Conservation (phyloP, 2,888 invertebrate genomes). For the Prenolepis imparis region DNA sequence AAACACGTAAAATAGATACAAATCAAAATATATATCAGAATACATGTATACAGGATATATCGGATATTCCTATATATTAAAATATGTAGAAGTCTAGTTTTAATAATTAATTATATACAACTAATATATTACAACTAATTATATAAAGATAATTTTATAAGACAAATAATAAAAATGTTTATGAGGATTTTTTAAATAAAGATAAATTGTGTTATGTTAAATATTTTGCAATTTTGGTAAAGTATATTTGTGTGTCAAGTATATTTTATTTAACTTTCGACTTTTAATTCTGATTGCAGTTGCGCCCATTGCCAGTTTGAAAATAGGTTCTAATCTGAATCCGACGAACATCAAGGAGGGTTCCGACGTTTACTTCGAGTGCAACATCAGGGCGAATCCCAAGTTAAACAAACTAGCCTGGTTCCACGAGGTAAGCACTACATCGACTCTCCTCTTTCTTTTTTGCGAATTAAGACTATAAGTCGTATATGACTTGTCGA, state of each 20-base stretch:
- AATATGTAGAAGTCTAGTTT: neutral
- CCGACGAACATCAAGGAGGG: conserved; percentile 96
- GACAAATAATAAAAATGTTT: neutral
- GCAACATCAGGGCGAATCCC: conserved; percentile 94
- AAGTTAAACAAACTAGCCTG: conserved; percentile 93
- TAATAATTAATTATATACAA: neutral
- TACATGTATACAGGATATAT: neutral
- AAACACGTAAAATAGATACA: neutral
- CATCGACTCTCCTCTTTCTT: conserved; percentile 6
- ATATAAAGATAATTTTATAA: neutral
- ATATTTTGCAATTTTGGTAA: neutral
- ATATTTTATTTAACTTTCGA: neutral
- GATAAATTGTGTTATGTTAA: neutral
- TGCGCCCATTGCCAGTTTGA: conserved; percentile 92
- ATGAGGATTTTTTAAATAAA: neutral
- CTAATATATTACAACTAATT: no score
- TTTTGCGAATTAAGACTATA: neutral
- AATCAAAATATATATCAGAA: neutral
- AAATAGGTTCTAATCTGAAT: conserved; percentile 94
- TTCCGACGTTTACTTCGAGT: conserved; percentile 96
- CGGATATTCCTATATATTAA: neutral
- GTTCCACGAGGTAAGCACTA: conserved; percentile 92
- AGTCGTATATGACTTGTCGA: neutral
- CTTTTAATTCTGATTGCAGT: conserved; percentile 88
- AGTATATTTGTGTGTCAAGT: neutral